Conservation (phyloP, 1,140 invertebrate genomes). For the Carcinoscorpius rotundicauda region DNA sequence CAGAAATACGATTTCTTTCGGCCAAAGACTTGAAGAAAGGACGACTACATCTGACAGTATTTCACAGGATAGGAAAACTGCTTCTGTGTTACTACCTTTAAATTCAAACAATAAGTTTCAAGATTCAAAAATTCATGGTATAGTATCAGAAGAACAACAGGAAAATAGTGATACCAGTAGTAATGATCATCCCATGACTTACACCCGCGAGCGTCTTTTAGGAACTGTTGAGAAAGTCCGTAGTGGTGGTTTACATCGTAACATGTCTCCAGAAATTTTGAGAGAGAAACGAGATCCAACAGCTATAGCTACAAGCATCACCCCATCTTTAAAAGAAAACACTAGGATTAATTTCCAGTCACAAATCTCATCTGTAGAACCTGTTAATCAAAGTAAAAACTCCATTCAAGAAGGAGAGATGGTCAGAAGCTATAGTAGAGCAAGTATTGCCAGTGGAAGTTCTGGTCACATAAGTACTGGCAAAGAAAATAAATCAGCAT, state of each 20-base stretch:
- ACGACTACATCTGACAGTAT: too few relatives aligned
- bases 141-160: too few relatives aligned
- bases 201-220: slow-evolving; percentile 36
- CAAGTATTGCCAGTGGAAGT: slow-evolving; percentile 23
- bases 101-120: too few relatives aligned
- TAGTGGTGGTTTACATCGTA: slow-evolving; percentile 30
- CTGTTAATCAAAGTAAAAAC: neutral
- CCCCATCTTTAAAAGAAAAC: neutral
- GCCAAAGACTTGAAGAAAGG: too few relatives aligned
- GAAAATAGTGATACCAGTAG: neutral
- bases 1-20: too few relatives aligned
- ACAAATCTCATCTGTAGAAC: too few relatives aligned
- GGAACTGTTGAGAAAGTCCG: slow-evolving; percentile 34
- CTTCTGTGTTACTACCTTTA: too few relatives aligned
- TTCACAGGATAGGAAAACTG: too few relatives aligned
- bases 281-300: neutral
- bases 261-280: slow-evolving; percentile 47
- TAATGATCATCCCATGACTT: slow-evolving; percentile 25
- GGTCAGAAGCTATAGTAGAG: slow-evolving; percentile 14
- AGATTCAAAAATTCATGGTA: too few relatives aligned
- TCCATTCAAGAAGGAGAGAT: neutral
- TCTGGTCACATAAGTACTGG: slow-evolving; percentile 18
- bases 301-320: neutral
- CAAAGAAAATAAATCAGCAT: slow-evolving; percentile 17
- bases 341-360: too few relatives aligned